Evolutionary conservation across 2,113 vertebrate genomes (phyloP).

Genomic region (Corythornis vintsioides): DNA sequence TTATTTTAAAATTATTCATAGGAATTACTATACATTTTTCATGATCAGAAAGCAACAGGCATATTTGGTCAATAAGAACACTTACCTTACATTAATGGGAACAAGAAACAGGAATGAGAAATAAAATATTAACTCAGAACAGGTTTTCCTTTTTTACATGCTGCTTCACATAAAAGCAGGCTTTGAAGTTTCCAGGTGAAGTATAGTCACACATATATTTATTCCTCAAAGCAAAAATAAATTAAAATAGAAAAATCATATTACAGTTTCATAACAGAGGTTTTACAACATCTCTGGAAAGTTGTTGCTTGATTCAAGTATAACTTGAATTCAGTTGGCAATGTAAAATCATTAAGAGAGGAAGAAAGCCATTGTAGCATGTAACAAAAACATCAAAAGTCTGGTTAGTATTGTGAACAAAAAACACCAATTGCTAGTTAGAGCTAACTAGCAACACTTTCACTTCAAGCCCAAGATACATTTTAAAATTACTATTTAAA

Average conservation of each 20-base stretch:
- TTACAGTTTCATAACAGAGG: neutral
- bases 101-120: neutral
- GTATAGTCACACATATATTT: neutral
- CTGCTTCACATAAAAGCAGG: neutral
- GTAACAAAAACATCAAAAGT: neutral
- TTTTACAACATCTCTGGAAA: neutral
- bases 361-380: neutral
- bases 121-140: neutral
- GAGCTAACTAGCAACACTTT: neutral
- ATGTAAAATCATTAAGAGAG: neutral
- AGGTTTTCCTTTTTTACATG: neutral
- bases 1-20: neutral
- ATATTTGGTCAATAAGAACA: neutral
- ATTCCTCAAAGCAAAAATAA: conserved; percentile 14
- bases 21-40: neutral
- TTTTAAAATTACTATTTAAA: neutral
- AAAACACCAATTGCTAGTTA: neutral
- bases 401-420: neutral
- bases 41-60: neutral
- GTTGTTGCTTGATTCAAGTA: neutral
- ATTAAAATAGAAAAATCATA: conserved; percentile 13
- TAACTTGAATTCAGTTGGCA: neutral
- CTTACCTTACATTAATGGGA: neutral
- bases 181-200: conserved; percentile 14
- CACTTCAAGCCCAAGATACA: neutral